Base-by-base conservation (phyloP, 2,888 invertebrate species). In the Theretra japonica region DNA sequence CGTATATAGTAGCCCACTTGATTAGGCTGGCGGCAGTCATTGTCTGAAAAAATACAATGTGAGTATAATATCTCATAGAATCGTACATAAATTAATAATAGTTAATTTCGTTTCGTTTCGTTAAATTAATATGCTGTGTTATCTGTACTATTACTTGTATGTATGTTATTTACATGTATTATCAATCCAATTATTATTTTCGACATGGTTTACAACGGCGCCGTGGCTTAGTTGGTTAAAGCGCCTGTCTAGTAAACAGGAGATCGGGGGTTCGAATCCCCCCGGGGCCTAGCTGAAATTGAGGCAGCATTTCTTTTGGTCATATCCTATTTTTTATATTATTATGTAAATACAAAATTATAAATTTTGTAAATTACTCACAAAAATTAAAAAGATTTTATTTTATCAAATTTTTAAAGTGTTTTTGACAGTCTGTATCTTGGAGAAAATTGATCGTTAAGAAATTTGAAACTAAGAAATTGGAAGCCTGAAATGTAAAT, bases 21-120 rank as follows among this genome's bases (percentile, higher is more conserved):
- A 81, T 96, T 95, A 41, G 96, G 96, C 79, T 94, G 94, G 72
- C 95, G 95, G 82, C 97, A 97, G 73, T 96, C 96, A 68, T 94
- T 94, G 89, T 96, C 97, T 96, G 92, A 75, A 79, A 84, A 74
- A 70, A 78, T 75, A 53, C 73, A 25, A 90, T 70, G 70, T 23
- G 23, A 23, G 28, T 41, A 11, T 41, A 15, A 41, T 15, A 41
- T 41, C 2, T 15, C 41, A 3, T 3, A n/a, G n/a, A n/a, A 15
- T 15, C 11, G 15, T 11, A 15, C 15, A 41, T 28, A 41, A 11
- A 11, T 11, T 41, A 11, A 33, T 8, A 33, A 11, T 11, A 41
- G 41, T 41, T 41, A 15, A 15, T 4, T 33, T 33, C 7, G 33
- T 33, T 33, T 11, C 41, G 7, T 4, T 7, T 7, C 7, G 33